These are phyloP conservation scores for Ptilorrhoa leucosticta DNA, from an alignment of 2,113 vertebrate species.

Conservation along the genomic window DNA sequence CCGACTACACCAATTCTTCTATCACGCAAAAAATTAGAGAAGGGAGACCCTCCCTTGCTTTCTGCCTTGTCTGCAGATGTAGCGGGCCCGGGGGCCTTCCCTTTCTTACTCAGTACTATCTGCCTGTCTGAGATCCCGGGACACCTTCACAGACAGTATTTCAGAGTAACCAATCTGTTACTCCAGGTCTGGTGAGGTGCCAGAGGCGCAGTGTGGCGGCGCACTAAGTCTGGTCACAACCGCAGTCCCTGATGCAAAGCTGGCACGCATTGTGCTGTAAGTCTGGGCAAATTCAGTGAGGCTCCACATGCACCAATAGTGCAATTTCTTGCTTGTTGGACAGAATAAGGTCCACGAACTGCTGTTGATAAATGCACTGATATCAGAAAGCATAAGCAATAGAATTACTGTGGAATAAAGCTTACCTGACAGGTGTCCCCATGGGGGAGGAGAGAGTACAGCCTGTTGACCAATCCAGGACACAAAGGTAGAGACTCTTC, in stretches of 20 bases:
- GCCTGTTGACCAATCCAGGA: neutral
- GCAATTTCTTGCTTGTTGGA: neutral
- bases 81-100: too few species aligned
- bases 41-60: neutral
- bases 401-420: neutral
- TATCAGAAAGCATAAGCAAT: neutral
- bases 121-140: neutral
- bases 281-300: neutral
- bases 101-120: neutral
- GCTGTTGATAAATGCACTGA: neutral
- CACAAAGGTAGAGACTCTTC: neutral
- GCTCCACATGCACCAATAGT: neutral
- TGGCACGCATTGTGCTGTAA: neutral
- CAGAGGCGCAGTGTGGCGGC: neutral
- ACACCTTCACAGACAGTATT: neutral
- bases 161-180: neutral
- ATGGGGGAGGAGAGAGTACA: too few species aligned
- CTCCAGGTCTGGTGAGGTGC: neutral
- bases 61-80: rapidly evolving
- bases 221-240: neutral
- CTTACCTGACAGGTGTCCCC: neutral
- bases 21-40: neutral
- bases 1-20: neutral
- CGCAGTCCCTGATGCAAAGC: neutral
- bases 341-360: neutral